phyloP scores from a whole-genome alignment of 2,888 invertebrate species.

The Drosophila parthenogenetica region DNA sequence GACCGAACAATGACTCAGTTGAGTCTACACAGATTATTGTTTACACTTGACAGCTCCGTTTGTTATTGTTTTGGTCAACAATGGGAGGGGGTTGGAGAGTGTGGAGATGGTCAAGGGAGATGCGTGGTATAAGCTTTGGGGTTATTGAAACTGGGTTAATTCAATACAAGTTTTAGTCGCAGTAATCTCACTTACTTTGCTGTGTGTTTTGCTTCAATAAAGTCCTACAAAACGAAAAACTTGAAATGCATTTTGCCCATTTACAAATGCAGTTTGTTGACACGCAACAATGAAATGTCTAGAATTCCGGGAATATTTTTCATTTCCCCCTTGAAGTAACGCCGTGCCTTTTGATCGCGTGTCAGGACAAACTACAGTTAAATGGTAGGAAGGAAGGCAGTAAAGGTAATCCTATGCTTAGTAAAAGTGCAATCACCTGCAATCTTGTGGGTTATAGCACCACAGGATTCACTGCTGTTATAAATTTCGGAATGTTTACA shows the following conservation, averaged over 20 bases:
- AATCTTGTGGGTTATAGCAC: conserved; percentile 63
- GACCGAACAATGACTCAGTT: conserved; percentile 48
- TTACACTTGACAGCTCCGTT: conserved; percentile 23
- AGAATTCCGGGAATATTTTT: conserved; percentile 38
- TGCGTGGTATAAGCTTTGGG: conserved; percentile 9
- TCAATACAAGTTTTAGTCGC: conserved; percentile 18
- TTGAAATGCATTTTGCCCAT: conserved; percentile 27
- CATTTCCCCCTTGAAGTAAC: conserved; percentile 15
- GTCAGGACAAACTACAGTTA: conserved; percentile 32
- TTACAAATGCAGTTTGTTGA: conserved; percentile 31
- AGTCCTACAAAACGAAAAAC: conserved; percentile 15
- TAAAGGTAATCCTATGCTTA: conserved; percentile 10
- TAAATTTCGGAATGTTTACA: conserved; percentile 75
- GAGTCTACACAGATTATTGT: conserved; percentile 24
- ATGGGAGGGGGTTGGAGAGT: neutral
- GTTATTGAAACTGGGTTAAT: conserved; percentile 41
- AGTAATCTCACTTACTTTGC: conserved; percentile 10
- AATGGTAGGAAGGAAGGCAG: neutral
- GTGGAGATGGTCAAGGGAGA: neutral
- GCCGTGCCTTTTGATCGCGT: conserved; percentile 50
- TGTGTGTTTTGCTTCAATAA: conserved; percentile 12
- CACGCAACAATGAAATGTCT: conserved; percentile 40
- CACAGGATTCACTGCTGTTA: conserved; percentile 33
- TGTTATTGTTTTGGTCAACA: conserved; percentile 22
- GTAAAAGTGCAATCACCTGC: conserved; percentile 69